Percentiles rank a stretch among this genome's conserved stretches.
Conservation (phyloP, 2,113 vertebrate species). For the Vicugna pacos region DNA sequence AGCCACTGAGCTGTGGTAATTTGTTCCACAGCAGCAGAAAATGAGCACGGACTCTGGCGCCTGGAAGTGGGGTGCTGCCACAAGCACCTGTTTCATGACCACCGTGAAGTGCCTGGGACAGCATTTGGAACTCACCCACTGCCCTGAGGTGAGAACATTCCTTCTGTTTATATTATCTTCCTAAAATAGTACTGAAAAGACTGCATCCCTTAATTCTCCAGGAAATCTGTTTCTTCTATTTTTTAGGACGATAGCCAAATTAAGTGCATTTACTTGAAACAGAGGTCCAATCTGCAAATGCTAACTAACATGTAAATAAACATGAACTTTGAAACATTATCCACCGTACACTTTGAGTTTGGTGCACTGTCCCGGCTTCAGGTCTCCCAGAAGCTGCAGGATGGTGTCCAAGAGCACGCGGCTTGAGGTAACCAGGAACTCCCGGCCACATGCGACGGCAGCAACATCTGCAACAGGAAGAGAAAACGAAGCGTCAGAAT, state of each 20-base stretch:
- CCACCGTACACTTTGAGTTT: slow-evolving; percentile 95
- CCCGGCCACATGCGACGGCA: slow-evolving; percentile 93
- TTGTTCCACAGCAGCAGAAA: background rate
- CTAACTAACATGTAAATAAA: background rate
- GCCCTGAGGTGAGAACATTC: background rate
- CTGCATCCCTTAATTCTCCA: background rate
- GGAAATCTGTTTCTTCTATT: background rate
- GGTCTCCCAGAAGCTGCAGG: slow-evolving; percentile 91
- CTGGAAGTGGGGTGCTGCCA: background rate
- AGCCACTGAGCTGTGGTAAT: background rate
- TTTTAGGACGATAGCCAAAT: background rate
- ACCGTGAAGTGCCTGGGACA: background rate
- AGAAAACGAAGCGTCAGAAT: slow-evolving; percentile 28
- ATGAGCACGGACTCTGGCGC: background rate
- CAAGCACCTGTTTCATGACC: background rate
- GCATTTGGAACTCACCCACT: background rate
- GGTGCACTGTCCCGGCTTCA: slow-evolving; percentile 93
- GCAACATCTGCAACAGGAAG: slow-evolving; percentile 91
- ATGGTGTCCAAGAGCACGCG: slow-evolving; percentile 91
- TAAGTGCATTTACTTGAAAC: background rate
- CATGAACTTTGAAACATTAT: background rate
- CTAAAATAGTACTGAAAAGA: background rate
- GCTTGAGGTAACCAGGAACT: slow-evolving; percentile 93
- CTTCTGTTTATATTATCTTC: background rate
- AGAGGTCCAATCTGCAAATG: background rate